Evolutionary conservation across 2,113 vertebrate genomes (phyloP).

Genomic region (Spermophilus dauricus): DNA sequence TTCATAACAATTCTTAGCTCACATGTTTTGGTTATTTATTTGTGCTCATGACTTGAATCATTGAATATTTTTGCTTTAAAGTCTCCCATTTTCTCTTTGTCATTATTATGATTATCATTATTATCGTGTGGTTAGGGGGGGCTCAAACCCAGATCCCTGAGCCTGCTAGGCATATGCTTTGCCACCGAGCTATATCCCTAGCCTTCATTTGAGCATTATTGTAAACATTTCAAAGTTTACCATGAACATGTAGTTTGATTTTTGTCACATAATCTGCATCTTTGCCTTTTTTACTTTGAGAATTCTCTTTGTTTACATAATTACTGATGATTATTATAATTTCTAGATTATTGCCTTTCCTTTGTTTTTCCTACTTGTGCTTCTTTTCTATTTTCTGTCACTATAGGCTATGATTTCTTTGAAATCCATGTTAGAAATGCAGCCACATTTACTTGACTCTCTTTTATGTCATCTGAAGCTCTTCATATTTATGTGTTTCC

Average conservation of each 20-base stretch:
- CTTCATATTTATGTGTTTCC: background rate
- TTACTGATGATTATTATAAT: background rate
- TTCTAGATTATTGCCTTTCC: background rate
- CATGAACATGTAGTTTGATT: background rate
- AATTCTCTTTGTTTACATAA: background rate
- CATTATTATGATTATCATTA: background rate
- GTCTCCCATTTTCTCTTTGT: background rate
- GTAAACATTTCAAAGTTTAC: background rate
- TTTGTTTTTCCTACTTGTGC: background rate
- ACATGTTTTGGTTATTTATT: background rate
- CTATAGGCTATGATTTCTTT: slow-evolving; percentile 30
- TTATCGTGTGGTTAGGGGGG: background rate
- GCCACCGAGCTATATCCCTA: too few relatives aligned
- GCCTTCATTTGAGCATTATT: background rate
- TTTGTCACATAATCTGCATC: background rate
- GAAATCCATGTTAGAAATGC: background rate
- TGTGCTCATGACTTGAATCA: background rate
- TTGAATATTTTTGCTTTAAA: slow-evolving; percentile 15
- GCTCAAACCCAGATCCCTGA: too few relatives aligned
- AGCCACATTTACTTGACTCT: slow-evolving; percentile 5
- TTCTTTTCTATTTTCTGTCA: slow-evolving; percentile 4
- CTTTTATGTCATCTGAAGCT: background rate
- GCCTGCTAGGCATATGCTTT: background rate
- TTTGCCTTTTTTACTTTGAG: slow-evolving; percentile 31
- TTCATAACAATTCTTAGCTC: background rate